Evolutionary conservation across 2,113 vertebrate species (phyloP).

Genomic region (Petaurus breviceps): DNA sequence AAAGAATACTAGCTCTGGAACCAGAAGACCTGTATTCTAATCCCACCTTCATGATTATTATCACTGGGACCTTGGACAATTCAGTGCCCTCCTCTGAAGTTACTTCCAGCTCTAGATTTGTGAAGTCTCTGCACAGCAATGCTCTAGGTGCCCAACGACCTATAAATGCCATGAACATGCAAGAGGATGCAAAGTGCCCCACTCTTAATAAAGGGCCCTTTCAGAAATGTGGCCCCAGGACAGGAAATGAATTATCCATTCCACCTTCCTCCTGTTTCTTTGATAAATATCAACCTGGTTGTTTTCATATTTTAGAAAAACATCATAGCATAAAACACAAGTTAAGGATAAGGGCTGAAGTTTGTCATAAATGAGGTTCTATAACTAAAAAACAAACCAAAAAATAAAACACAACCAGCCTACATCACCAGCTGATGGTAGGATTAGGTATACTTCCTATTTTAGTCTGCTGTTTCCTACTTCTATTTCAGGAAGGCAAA

Average conservation of each 20-base stretch:
- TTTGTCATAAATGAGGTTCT: rapidly evolving
- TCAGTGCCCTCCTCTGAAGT: background rate
- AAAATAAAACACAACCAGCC: background rate
- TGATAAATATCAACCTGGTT: too few species aligned
- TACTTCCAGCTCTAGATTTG: background rate
- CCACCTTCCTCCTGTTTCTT: background rate
- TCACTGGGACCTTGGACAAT: background rate
- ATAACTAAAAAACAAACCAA: background rate
- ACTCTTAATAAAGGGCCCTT: background rate
- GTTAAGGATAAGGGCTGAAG: background rate
- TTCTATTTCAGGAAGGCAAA: constrained; percentile 73
- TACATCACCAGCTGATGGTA: background rate
- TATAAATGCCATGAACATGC: background rate
- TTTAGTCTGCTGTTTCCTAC: constrained; percentile 69
- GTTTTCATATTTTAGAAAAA: background rate
- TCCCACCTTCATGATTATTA: background rate
- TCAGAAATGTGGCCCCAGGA: background rate
- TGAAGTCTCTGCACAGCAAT: background rate
- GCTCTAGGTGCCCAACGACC: background rate
- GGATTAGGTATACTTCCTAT: constrained; percentile 65
- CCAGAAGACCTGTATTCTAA: background rate
- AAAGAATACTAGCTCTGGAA: background rate
- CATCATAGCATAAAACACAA: rapidly evolving
- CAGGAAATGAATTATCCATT: background rate
- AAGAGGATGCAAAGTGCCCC: background rate